Evolutionary conservation across 2,888 invertebrate genomes (phyloP).

Genomic region (Campoplex nolae): DNA sequence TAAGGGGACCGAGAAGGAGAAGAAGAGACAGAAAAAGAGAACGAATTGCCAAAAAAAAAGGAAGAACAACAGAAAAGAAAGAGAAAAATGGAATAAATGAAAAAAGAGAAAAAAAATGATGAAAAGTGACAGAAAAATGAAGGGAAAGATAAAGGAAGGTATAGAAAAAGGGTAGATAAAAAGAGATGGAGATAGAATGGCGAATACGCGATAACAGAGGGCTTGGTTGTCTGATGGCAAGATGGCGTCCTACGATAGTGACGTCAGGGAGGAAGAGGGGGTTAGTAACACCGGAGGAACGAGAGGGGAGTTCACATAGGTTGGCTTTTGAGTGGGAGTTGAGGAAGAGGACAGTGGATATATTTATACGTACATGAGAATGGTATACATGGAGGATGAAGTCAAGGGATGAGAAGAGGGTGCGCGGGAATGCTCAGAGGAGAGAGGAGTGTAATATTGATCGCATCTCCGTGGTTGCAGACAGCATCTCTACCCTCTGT

Average conservation of each 20-base stretch:
- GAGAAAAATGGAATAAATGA: background rate
- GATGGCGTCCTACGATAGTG: conserved; percentile 84
- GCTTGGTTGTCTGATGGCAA: conserved; percentile 84
- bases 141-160: conserved; percentile 34
- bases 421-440: conserved; percentile 72
- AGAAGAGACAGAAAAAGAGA: conserved; percentile 1
- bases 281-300: conserved; percentile 14
- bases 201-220: conserved; percentile 81
- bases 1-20: conserved; percentile 39
- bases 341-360: conserved; percentile 46
- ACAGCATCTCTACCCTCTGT: conserved; percentile 84
- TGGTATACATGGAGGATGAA: conserved; percentile 8
- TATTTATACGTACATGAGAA: conserved; percentile 40
- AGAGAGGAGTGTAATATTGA: conserved; percentile 83
- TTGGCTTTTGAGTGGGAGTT: conserved; percentile 59
- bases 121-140: conserved; percentile 7
- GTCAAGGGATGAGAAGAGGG: conserved; percentile 65
- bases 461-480: conserved; percentile 84
- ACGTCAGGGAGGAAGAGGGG: conserved; percentile 77
- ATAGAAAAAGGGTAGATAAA: conserved; percentile 41
- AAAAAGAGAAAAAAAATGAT: conserved; percentile 21
- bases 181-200: conserved; percentile 74
- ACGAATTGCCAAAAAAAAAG: background rate
- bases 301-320: conserved; percentile 58
- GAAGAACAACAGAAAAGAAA: conserved; percentile 35